Evolutionary conservation across 2,888 invertebrate genomes (phyloP), one percentile per base, ranked within the genome.

Genomic region (Anodontia alba): DNA sequence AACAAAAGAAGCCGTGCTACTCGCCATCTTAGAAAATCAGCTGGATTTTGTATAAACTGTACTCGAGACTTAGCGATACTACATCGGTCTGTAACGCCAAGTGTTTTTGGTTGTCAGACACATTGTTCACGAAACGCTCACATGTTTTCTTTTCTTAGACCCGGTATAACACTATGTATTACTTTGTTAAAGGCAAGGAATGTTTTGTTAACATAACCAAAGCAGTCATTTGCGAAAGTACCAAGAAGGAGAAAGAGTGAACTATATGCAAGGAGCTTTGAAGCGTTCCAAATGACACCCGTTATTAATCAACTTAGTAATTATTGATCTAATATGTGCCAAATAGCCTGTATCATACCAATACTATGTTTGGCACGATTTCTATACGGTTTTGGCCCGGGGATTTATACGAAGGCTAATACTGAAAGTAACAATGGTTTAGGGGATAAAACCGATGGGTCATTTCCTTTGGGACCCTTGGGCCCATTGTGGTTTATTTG

Each of bases 221-320:
- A 92, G 42, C 89, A 87, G 73, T 92, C 91, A 70, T 89, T 88
- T 31, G 88, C 90, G 84, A 93, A 93, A n/a, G 93, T 77, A 62
- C 81, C 76, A 0, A 91, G 78, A 79, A 93, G 86, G 33, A 92
- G 87, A 0, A 85, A 78, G 12, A 94, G 82, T 5, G 92, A 90
- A 10, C 92, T 57, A 76, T 92, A 93, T 54, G 91, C 89, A 46
- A 91, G 76, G 0, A 89, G 88, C 26, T 87, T 73, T 5, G 89
- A 87, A 0, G 93, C 92, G 74, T 93, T 93, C 2, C 93, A 86
- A 36, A 93, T 90, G n/a, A 93, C 83, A 1, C 94, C 93, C 84
- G 93, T 91, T 43, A 92, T n/a, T n/a, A n/a, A n/a, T n/a, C n/a
- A n/a, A n/a, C n/a, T n/a, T n/a, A n/a, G n/a, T n/a, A n/a, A n/a